Conservation (phyloP, 2,797 vertebrate genomes). For the Coregonus suidteri region DNA sequence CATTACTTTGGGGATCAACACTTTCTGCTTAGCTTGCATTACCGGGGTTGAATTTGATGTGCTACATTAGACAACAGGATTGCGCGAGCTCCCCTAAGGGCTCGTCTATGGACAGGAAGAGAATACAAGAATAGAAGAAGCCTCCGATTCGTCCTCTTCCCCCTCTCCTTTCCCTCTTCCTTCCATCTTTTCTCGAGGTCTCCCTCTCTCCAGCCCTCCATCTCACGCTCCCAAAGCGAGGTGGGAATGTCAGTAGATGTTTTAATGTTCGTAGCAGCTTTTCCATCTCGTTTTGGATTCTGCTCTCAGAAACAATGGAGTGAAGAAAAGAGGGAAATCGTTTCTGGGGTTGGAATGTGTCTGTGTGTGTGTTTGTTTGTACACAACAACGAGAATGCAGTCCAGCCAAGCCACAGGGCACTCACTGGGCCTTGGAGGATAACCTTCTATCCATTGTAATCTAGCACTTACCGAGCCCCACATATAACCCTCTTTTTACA, state of each 20-base stretch:
- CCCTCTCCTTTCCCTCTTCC: background rate
- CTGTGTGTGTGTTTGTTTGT: background rate
- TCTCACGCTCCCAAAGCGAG: conserved; percentile 26
- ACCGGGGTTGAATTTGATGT: conserved; percentile 53
- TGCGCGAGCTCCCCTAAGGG: conserved; percentile 24
- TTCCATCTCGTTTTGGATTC: conserved; percentile 6
- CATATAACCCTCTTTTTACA: background rate
- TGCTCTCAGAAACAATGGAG: background rate
- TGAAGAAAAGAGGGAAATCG: background rate
- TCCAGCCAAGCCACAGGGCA: background rate
- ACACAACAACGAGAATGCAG: background rate
- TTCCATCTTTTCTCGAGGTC: conserved; percentile 19
- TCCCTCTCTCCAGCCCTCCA: conserved; percentile 20
- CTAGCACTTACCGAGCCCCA: background rate
- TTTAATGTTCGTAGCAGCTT: conserved; percentile 21
- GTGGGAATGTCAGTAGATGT: conserved; percentile 9
- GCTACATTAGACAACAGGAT: conserved; percentile 49
- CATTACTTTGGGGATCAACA: conserved; percentile 52
- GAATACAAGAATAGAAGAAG: conserved; percentile 38
- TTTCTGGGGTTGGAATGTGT: background rate
- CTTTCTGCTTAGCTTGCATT: conserved; percentile 63
- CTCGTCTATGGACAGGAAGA: conserved; percentile 28
- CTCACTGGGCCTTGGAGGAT: background rate
- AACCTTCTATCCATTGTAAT: background rate
- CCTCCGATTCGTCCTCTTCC: background rate